phyloP scores from a whole-genome alignment of 2,797 vertebrate genomes.

The Intellagama lesueurii region DNA sequence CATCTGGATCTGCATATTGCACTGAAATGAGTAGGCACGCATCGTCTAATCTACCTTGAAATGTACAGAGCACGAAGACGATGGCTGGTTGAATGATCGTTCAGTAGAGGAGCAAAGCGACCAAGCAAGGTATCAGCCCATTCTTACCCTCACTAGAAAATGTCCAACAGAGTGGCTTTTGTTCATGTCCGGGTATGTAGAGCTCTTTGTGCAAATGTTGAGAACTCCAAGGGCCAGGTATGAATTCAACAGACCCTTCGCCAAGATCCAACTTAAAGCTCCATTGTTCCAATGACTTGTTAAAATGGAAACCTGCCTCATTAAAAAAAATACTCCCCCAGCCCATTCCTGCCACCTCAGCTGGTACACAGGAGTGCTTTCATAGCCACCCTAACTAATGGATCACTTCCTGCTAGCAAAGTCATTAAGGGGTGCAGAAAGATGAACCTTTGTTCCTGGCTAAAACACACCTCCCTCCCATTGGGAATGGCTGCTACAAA shows the following conservation, averaged over 20 bases:
- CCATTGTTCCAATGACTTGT: neutral
- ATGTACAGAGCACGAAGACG: neutral
- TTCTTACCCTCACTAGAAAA: neutral
- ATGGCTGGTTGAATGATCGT: neutral
- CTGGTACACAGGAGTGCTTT: slow-evolving; percentile 15
- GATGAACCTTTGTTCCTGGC: neutral
- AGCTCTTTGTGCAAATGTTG: neutral
- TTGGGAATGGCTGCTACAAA: neutral
- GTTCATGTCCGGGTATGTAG: neutral
- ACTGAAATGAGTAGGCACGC: neutral
- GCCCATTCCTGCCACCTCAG: neutral
- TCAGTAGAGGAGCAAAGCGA: neutral
- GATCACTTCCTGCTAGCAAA: rapidly evolving
- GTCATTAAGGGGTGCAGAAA: slow-evolving; percentile 40
- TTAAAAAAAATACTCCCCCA: neutral
- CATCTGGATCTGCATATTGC: neutral
- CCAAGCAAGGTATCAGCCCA: too few relatives aligned
- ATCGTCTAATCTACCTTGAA: neutral
- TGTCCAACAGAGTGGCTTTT: neutral
- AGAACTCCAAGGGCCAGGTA: neutral
- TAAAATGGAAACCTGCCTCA: neutral
- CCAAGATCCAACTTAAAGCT: neutral
- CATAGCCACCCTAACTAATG: neutral
- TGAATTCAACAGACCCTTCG: neutral
- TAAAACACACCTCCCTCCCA: neutral